These are phyloP conservation scores for Liasis olivaceus DNA, from an alignment of 2,797 vertebrate genomes.

Conservation along the genomic window DNA sequence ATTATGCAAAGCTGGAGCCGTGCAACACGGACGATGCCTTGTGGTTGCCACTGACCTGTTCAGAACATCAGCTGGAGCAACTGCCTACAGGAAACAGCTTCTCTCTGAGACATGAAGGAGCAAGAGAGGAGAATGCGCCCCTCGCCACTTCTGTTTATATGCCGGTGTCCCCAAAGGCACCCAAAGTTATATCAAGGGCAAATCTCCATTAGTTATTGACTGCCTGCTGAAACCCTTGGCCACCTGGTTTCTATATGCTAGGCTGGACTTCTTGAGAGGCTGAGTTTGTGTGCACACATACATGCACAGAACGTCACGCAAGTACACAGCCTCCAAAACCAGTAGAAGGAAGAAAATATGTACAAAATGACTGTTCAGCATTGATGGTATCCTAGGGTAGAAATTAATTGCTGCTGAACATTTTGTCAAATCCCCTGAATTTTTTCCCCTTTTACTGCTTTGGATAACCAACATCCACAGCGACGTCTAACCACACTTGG, in stretches of 20 bases:
- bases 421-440: no score
- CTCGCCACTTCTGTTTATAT: not conserved
- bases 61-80: not conserved
- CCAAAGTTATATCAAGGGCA: not conserved
- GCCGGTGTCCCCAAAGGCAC: not conserved
- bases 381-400: not conserved
- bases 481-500: no score
- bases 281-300: accelerated
- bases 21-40: not conserved
- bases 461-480: no score
- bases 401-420: not conserved
- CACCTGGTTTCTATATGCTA: not conserved
- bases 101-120: accelerated
- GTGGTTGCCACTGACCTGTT: conserved; percentile 18
- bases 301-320: not conserved
- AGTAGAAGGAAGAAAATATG: not conserved
- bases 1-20: not conserved
- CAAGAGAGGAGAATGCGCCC: not conserved
- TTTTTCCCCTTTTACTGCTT: no score
- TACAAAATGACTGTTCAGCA: not conserved
- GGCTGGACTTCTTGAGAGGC: accelerated
- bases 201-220: conserved; percentile 7
- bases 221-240: not conserved
- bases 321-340: no score
- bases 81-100: not conserved